These are phyloP conservation scores for Synanthedon formicaeformis DNA, from an alignment of 2,888 invertebrate genomes.

Conservation along the genomic window DNA sequence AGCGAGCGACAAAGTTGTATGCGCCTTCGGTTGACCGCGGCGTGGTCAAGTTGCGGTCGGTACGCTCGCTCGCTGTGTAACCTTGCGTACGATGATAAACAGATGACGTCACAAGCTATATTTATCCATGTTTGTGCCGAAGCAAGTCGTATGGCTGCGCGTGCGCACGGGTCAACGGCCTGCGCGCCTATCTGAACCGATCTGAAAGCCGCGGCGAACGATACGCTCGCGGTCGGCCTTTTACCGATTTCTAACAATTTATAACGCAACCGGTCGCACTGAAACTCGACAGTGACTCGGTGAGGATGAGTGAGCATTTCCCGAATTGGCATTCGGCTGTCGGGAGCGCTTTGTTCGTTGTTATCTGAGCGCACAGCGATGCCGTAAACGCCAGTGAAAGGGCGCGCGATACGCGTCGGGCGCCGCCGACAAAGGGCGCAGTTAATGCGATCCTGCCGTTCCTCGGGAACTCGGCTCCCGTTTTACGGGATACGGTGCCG, in stretches of 20 bases:
- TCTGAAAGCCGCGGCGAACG: conserved; percentile 35
- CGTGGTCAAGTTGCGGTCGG: conserved; percentile 29
- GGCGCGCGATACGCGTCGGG: conserved; percentile 22
- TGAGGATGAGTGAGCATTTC: conserved; percentile 39
- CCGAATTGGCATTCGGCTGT: conserved; percentile 32
- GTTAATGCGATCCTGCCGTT: conserved; percentile 29
- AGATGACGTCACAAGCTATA: conserved; percentile 61
- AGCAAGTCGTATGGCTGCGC: conserved; percentile 35
- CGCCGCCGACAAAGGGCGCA: conserved; percentile 31
- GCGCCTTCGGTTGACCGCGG: conserved; percentile 8
- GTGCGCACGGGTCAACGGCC: conserved; percentile 52
- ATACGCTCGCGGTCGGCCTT: conserved; percentile 23
- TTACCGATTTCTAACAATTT: conserved; percentile 19
- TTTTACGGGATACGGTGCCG: conserved; percentile 22
- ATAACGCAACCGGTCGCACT: neutral
- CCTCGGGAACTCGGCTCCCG: conserved; percentile 10
- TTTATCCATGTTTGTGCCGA: conserved; percentile 48
- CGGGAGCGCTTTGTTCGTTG: conserved; percentile 37
- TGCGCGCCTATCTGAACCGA: conserved; percentile 34
- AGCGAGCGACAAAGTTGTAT: neutral
- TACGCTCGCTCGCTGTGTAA: conserved; percentile 32
- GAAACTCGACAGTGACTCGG: conserved; percentile 19
- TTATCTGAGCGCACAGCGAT: conserved; percentile 44
- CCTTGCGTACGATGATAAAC: conserved; percentile 67
- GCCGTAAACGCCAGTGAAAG: conserved; percentile 33